phyloP scores from a whole-genome alignment of 2,888 invertebrate species.

The Adela reaumurella region DNA sequence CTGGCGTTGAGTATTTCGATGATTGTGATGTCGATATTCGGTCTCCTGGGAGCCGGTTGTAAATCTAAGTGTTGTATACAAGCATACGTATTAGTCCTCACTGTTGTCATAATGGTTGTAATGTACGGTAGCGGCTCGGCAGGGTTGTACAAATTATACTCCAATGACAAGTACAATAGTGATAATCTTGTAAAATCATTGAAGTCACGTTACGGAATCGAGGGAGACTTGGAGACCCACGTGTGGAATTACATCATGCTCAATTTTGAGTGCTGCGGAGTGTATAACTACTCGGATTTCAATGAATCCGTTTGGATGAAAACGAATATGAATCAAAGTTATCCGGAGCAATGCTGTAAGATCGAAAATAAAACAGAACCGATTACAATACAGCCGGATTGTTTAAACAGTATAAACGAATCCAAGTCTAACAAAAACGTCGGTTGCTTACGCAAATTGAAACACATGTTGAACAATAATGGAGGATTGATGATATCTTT shows the following conservation, averaged over 20 bases:
- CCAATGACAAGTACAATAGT: slow-evolving; percentile 24
- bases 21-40: slow-evolving; percentile 39
- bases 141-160: slow-evolving; percentile 34
- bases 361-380: slow-evolving; percentile 23
- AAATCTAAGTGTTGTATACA: slow-evolving; percentile 37
- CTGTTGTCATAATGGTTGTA: slow-evolving; percentile 20
- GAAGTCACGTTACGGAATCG: slow-evolving; percentile 27
- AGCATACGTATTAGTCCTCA: slow-evolving; percentile 33
- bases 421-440: slow-evolving; percentile 20
- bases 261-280: slow-evolving; percentile 38
- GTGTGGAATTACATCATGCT: slow-evolving; percentile 36
- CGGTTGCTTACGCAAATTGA: slow-evolving; percentile 30
- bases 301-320: slow-evolving; percentile 25
- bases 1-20: slow-evolving; percentile 25
- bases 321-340: slow-evolving; percentile 12
- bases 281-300: slow-evolving; percentile 28
- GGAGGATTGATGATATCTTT: slow-evolving; percentile 28
- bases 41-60: slow-evolving; percentile 38
- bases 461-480: slow-evolving; percentile 22
- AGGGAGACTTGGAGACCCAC: slow-evolving; percentile 31
- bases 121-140: slow-evolving; percentile 37
- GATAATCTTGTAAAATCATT: slow-evolving; percentile 22
- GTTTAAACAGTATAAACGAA: slow-evolving; percentile 18
- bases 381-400: slow-evolving; percentile 24
- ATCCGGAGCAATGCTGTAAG: slow-evolving; percentile 36